These are phyloP conservation scores for Nematolebias whitei DNA, from an alignment of 2,113 vertebrate genomes.

Conservation along the genomic window DNA sequence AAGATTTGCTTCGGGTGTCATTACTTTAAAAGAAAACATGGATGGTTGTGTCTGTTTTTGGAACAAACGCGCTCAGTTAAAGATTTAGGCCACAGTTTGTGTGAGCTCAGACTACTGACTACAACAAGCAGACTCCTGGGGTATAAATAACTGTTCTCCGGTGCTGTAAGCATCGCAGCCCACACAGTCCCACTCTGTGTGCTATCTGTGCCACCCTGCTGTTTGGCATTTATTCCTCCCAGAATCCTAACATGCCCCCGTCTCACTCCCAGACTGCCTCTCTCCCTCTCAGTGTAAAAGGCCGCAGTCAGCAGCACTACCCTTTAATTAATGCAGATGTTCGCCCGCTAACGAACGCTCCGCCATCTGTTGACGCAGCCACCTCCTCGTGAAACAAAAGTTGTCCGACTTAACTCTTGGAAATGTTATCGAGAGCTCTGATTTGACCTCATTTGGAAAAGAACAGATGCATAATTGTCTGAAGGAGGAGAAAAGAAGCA, in stretches of 20 bases:
- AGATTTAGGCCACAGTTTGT: slow-evolving; percentile 46
- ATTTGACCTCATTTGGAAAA: slow-evolving; percentile 75
- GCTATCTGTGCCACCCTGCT: slow-evolving; percentile 38
- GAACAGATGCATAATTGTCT: slow-evolving; percentile 77
- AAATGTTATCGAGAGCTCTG: slow-evolving; percentile 58
- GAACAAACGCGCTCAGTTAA: slow-evolving; percentile 33
- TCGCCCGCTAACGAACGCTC: neutral
- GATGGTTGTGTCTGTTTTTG: slow-evolving; percentile 17
- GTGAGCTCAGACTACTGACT: slow-evolving; percentile 40
- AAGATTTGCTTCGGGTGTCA: too few species aligned
- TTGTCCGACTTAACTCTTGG: slow-evolving; percentile 42
- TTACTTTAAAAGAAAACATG: neutral
- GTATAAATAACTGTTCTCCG: slow-evolving; percentile 68
- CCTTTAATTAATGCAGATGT: slow-evolving; percentile 15
- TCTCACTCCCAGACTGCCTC: slow-evolving; percentile 12
- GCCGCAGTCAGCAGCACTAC: slow-evolving; percentile 5
- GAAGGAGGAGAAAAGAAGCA: slow-evolving; percentile 50
- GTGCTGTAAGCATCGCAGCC: slow-evolving; percentile 50
- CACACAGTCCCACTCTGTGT: slow-evolving; percentile 54
- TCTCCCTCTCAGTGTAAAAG: neutral
- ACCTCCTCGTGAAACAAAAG: slow-evolving; percentile 51
- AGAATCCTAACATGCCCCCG: slow-evolving; percentile 14
- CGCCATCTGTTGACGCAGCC: slow-evolving; percentile 44
- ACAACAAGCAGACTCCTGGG: slow-evolving; percentile 44
- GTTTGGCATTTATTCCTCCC: slow-evolving; percentile 46